Percentiles rank a stretch among this genome's conserved stretches.
Conservation (phyloP, 2,888 invertebrate genomes). For the Apodemia mormo region DNA sequence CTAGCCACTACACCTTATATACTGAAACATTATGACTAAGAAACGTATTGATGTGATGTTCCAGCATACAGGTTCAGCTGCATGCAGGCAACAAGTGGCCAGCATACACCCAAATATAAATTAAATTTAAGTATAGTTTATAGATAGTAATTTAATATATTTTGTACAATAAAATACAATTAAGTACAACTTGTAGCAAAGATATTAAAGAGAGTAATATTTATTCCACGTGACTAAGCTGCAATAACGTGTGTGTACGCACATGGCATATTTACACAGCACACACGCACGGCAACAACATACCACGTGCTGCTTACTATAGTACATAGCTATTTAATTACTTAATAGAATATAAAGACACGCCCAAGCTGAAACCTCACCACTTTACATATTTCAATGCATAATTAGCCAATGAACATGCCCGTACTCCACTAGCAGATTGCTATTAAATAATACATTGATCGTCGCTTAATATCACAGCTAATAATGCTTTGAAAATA, state of each 20-base stretch:
- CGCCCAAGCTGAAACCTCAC: constrained; percentile 77
- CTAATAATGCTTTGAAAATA: constrained; percentile 82
- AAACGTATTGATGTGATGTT: constrained; percentile 74
- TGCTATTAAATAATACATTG: constrained; percentile 80
- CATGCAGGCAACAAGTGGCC: constrained; percentile 77
- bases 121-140: constrained; percentile 73
- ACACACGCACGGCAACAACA: constrained; percentile 78
- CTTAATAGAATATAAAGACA: constrained; percentile 80
- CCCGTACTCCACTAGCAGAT: constrained; percentile 76
- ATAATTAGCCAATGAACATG: constrained; percentile 82
- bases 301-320: constrained; percentile 78
- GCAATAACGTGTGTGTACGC: constrained; percentile 80
- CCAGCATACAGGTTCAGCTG: constrained; percentile 80
- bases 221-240: constrained; percentile 80
- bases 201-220: constrained; percentile 83
- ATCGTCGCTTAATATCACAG: constrained; percentile 81
- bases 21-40: constrained; percentile 79
- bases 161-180: constrained; percentile 86
- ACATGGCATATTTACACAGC: constrained; percentile 80
- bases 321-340: constrained; percentile 78
- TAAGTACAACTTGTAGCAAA: constrained; percentile 87
- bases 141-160: constrained; percentile 84
- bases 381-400: constrained; percentile 80
- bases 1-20: constrained; percentile 80
- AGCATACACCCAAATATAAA: constrained; percentile 80